Base-by-base conservation (phyloP, 2,888 invertebrate genomes). In the Nemoura dubitans region DNA sequence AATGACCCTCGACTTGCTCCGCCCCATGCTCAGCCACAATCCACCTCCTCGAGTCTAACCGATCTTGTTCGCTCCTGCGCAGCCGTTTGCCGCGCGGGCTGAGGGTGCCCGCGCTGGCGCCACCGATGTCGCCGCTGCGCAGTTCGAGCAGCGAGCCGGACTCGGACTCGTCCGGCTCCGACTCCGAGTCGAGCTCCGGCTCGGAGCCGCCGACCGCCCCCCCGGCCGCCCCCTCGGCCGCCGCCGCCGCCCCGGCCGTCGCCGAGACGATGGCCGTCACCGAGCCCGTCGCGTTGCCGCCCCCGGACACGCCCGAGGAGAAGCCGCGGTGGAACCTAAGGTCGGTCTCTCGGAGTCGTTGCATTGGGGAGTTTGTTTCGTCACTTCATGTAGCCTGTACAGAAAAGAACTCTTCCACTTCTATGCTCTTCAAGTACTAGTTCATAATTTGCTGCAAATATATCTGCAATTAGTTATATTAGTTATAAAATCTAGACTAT, bases 81-180 rank as follows among this genome's bases (percentile, higher is more conserved):
- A 59, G 59, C 10, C 59, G 59, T 10, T 14, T 59, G 59, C 21
- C 59, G 16, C 59, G 59, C 21, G 59, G 59, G 14, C 16, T 59
- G 59, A 59, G 59, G 59, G 59, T 59, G 92, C 93, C 89, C 92
- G 94, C 89, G 93, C 5, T 94, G 95, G 0, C 36, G 28, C 59
- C 84, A 1, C 84, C 84, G 27, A 76, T 76, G 76, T 84, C 84
- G 10, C 84, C 84, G 28, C 28, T 76, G 59, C 59, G 26, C 80
- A 77, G 83, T 16, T 87, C 87, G 21, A 83, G 85, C 25, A 86
- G 85, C 26, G 87, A 85, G 7, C 94, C 94, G 76, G 95, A 94
- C 89, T 94, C 95, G 0, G 93, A 93, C 88, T 93, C 94, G 6
- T 94, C 95, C 0, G 94, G 93, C 21, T 93, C 94, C 0, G 94